These are phyloP conservation scores for Podabrus alpinus DNA, from an alignment of 2,888 invertebrate species.

Conservation along the genomic window DNA sequence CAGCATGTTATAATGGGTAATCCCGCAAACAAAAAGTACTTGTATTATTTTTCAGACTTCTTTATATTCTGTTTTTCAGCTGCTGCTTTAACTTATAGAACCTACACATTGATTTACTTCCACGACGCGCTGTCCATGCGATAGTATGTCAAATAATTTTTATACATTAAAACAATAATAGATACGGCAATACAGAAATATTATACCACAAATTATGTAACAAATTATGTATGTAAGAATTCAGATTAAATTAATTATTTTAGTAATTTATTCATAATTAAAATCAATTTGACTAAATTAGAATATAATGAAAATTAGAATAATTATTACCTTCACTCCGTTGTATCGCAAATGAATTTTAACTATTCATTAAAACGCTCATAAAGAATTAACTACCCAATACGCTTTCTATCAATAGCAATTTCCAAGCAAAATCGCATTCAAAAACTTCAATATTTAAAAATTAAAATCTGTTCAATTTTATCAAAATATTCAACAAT, in stretches of 20 bases:
- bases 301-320: not conserved
- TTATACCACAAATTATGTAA: not conserved
- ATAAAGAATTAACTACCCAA: not conserved
- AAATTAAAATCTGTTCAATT: not conserved
- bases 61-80: too few species aligned
- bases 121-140: too few species aligned
- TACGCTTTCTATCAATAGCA: not conserved
- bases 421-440: not conserved
- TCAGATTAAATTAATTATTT: not conserved
- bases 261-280: not conserved
- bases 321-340: not conserved
- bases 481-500: not conserved
- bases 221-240: not conserved
- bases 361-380: not conserved
- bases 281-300: not conserved
- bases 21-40: too few species aligned
- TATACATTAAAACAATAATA: not conserved
- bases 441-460: not conserved
- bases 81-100: too few species aligned
- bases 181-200: too few species aligned
- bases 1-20: too few species aligned
- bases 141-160: too few species aligned
- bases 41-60: too few species aligned
- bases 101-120: too few species aligned
- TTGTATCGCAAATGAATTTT: slow-evolving; percentile 3